Conservation (phyloP, 2,797 vertebrate species). For the Limnodromus scolopaceus region DNA sequence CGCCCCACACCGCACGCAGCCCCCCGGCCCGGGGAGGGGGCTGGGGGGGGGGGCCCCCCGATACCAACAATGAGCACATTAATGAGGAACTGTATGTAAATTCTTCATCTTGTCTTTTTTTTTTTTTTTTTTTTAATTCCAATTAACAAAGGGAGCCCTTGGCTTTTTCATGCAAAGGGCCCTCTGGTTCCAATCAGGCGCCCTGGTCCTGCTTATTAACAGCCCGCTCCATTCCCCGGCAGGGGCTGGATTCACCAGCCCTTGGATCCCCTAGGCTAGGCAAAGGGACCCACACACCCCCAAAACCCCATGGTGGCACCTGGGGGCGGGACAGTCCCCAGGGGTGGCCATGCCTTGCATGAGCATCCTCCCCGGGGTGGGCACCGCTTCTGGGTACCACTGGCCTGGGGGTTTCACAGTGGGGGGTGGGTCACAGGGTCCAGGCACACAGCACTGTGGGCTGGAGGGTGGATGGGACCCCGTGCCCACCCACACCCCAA, state of each 20-base stretch:
- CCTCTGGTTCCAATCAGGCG: constrained; percentile 61
- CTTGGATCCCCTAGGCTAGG: background rate
- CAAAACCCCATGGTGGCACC: background rate
- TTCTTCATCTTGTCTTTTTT: background rate
- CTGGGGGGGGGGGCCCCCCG: background rate
- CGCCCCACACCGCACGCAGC: background rate
- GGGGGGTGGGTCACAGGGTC: accelerated
- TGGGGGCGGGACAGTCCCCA: background rate
- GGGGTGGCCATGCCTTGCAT: background rate
- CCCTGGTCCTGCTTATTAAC: constrained; percentile 21
- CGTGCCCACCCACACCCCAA: accelerated
- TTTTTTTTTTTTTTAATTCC: background rate
- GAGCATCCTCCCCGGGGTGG: background rate
- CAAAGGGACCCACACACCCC: background rate
- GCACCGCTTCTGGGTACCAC: background rate
- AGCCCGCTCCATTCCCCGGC: background rate
- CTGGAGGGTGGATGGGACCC: background rate
- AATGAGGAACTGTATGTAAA: constrained; percentile 69
- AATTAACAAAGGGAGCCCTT: constrained; percentile 72
- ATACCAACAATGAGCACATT: constrained; percentile 55
- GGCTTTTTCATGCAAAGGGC: constrained; percentile 63
- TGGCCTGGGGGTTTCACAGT: accelerated
- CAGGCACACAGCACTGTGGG: background rate
- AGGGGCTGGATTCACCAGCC: background rate
- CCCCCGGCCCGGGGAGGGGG: background rate